Conservation (phyloP, 2,113 vertebrate species). For the Dipodomys ordii region DNA sequence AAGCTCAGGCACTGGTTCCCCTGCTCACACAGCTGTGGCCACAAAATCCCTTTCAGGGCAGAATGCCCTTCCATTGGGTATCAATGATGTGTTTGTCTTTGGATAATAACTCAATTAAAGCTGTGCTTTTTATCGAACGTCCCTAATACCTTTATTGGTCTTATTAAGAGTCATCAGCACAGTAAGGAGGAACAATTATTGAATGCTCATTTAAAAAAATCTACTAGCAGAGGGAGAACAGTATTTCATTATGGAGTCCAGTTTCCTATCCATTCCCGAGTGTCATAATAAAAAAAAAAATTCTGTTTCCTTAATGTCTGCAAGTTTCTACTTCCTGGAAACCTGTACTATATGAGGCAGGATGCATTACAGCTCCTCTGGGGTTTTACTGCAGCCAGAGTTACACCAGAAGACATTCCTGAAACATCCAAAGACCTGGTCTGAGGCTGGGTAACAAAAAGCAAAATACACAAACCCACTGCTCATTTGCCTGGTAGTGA, state of each 20-base stretch:
- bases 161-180: conserved; percentile 78
- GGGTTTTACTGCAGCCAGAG: conserved; percentile 73
- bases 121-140: conserved; percentile 81
- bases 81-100: conserved; percentile 78
- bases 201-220: conserved; percentile 79
- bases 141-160: conserved; percentile 78
- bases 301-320: conserved; percentile 68
- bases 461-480: rapidly evolving
- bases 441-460: neutral
- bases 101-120: conserved; percentile 84
- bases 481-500: rapidly evolving
- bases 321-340: conserved; percentile 73
- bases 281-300: conserved; percentile 78
- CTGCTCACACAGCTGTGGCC: neutral
- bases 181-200: conserved; percentile 81
- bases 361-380: conserved; percentile 73
- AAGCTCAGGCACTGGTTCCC: no score
- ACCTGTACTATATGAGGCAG: conserved; percentile 65
- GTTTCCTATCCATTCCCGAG: conserved; percentile 68
- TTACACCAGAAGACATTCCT: conserved; percentile 60
- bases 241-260: conserved; percentile 53
- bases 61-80: conserved; percentile 67
- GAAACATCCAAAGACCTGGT: conserved; percentile 30
- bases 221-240: conserved; percentile 30
- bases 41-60: conserved; percentile 40